Base-by-base conservation (phyloP, 1,140 invertebrate species). In the Magallana angulata region DNA sequence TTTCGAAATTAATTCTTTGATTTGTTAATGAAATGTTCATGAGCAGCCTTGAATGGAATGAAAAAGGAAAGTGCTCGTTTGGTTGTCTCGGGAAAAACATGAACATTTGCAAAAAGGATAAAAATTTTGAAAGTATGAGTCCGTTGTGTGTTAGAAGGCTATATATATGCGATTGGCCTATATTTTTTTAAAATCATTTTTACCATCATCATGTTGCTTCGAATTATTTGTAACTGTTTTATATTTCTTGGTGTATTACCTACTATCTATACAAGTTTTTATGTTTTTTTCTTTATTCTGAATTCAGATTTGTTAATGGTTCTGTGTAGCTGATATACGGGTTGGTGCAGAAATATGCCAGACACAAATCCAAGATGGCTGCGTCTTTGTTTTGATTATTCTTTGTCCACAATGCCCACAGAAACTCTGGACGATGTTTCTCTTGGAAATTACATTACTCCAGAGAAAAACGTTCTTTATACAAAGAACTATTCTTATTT, bases 341-440 rank as follows among this genome's bases (percentile, higher is more conserved):
- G 9, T 3, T 9, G 68, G 24, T 8, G 24, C 68, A 76, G 30
- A 11, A 24, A n/a, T 68, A 16, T 68, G 16, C 24, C 36, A 4
- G 18, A 8, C 4, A 76, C 18, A 12, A 76, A 76, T 76, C 68
- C 68, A 76, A 76, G 68, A 76, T 76, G 68, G 68, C 68, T 76
- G 68, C 68, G 24, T 18, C 68, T 30, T 12, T 76, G 68, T 76
- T 76, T 12, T 36, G 68, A 76, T 76, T 24, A 30, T 5, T 36
- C 9, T 24, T 36, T 76, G 68, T 30, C 68, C 24, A 76, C 24
- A 36, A 9, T 76, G 24, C 11, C 9, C 36, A 24, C 18, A 11
- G 7, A 9, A 4, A 30, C 24, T 30, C 36, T 24, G 0, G 68
- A 76, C 18, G 30, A 76, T 7, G 30, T 30, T 12, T 48, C 68